A percentile compares a stretch with the other conserved stretches of the same genome.
Conservation (phyloP, 2,113 vertebrate genomes). For the Nothobranchius kuhntae region DNA sequence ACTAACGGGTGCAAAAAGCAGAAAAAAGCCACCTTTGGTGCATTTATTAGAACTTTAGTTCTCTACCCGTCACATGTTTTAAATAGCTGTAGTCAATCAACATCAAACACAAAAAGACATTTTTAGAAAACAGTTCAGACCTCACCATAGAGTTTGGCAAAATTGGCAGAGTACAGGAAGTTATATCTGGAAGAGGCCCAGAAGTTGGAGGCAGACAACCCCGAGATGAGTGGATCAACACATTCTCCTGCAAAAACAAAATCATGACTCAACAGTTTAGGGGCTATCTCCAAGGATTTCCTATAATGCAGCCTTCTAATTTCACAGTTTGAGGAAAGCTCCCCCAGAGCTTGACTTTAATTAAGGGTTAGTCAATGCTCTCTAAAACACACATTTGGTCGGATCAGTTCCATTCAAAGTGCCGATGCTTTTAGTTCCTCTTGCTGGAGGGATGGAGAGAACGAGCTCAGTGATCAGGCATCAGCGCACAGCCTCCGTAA, state of each 20-base stretch:
- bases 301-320: slow-evolving; percentile 2
- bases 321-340: background rate
- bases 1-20: too few relatives aligned
- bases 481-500: background rate
- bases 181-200: slow-evolving; percentile 92
- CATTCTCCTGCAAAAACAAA: slow-evolving; percentile 82
- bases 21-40: too few relatives aligned
- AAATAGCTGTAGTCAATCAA: background rate
- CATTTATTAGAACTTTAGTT: too few relatives aligned
- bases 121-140: background rate
- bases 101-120: background rate
- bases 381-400: background rate
- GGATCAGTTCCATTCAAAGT: background rate
- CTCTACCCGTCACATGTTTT: too few relatives aligned
- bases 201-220: slow-evolving; percentile 89
- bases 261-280: slow-evolving; percentile 7
- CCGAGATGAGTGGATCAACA: slow-evolving; percentile 88
- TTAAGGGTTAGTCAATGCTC: slow-evolving; percentile 1
- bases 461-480: slow-evolving; percentile 10
- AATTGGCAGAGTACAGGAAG: slow-evolving; percentile 89
- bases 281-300: background rate
- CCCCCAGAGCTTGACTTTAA: slow-evolving; percentile 23
- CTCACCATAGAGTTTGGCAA: slow-evolving; percentile 94
- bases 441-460: background rate
- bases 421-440: slow-evolving; percentile 9